Conservation (phyloP, 2,797 vertebrate genomes). For the Nannoperca australis region DNA sequence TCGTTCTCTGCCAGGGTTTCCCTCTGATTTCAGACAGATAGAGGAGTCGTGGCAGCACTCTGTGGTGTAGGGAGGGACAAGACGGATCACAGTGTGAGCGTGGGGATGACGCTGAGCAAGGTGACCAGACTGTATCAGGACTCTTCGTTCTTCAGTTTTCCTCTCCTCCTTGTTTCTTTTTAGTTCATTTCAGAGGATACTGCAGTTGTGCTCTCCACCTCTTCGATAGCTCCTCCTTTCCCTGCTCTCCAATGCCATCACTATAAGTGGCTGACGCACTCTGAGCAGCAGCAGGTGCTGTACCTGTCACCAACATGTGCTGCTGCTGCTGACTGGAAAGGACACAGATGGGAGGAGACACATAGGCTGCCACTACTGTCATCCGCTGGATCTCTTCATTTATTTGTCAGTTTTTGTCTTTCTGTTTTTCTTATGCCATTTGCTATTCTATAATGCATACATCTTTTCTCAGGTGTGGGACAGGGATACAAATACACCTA, state of each 20-base stretch:
- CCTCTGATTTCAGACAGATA: constrained; percentile 43
- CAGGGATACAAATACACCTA: background rate
- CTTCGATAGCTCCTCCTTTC: constrained; percentile 59
- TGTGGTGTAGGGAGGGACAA: constrained; percentile 31
- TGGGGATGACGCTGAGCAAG: constrained; percentile 22
- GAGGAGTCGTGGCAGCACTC: constrained; percentile 34
- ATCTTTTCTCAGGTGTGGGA: background rate
- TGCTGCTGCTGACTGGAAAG: constrained; percentile 55
- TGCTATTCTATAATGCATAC: background rate
- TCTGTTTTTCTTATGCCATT: background rate
- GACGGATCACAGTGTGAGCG: constrained; percentile 9
- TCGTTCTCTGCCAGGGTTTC: constrained; percentile 19
- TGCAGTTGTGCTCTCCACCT: constrained; percentile 53
- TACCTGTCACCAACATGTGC: constrained; percentile 71
- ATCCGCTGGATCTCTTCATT: background rate
- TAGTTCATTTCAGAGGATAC: constrained; percentile 48
- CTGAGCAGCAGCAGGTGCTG: constrained; percentile 73
- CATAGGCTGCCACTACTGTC: constrained; percentile 11
- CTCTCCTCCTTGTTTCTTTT: constrained; percentile 28
- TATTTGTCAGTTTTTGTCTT: background rate
- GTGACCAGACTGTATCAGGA: constrained; percentile 33
- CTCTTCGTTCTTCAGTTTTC: constrained; percentile 32
- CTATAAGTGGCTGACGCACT: constrained; percentile 64
- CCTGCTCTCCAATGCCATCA: constrained; percentile 36
- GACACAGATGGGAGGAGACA: constrained; percentile 19